Evolutionary conservation across 2,113 vertebrate species (phyloP), one percentile per base, ranked within the genome.

Genomic region (Lophochroa leadbeateri): DNA sequence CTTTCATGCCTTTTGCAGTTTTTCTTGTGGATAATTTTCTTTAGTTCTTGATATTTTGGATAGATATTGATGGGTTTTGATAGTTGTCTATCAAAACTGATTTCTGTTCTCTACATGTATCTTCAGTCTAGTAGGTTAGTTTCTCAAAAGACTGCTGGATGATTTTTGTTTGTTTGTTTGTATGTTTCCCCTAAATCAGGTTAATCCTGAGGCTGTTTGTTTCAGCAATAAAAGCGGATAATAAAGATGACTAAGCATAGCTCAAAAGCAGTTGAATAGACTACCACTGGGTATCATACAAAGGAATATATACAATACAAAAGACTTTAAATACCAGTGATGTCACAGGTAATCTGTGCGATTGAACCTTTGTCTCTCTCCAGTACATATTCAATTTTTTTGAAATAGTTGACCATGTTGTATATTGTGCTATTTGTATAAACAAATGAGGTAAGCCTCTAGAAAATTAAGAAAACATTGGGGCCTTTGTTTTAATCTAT

Each of bases 21-120:
- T 74, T 12, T 88, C 17, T 0, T 0, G 3, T 31, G 3, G 8
- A 31, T 27, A 52, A 0, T 24, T 46, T 67, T 44, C 31, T 39
- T 27, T 7, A 28, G 2, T 5, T 55, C 75, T 78, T 55, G 12
- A 10, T 43, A 16, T 25, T 63, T 87, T 85, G 46, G 3, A 6
- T 37, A 63, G 18, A 15, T 68, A 58, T 1, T 29, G 4, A 37
- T 50, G 17, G 0, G 2, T 85, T 53, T 86, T 64, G 18, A 27
- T 63, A 52, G 2, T 29, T 82, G 1, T 55, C 1, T 35, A 18
- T 43, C 12, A 90, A 77, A 87, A 53, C 4, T 3, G 4, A 29
- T 57, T 2, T 55, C 5, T 44, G 11, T 58, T 57, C 2, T 61
- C 14, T 72, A 6, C n/a, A 6, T n/a, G 39, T 43, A 44, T 4